A percentile compares a stretch with the other conserved stretches of the same genome.
Evolutionary conservation across 2,113 vertebrate species (phyloP).

Genomic region (Callorhinus ursinus): DNA sequence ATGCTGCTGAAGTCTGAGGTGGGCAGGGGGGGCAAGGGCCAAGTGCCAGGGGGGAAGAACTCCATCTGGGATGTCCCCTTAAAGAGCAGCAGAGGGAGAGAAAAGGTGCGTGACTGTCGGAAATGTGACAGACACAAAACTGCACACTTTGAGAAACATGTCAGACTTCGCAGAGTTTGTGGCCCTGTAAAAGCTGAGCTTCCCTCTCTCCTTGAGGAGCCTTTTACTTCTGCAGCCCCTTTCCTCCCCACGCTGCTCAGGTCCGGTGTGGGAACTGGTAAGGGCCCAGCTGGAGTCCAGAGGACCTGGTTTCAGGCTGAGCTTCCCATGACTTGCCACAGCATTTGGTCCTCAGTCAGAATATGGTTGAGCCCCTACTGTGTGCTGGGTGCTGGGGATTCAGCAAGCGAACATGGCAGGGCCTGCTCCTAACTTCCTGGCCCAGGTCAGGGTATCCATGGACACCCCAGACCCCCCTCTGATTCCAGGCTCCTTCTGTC

Average conservation of each 20-base stretch:
- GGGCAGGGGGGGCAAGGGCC: background rate
- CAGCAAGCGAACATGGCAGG: background rate
- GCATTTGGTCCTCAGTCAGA: background rate
- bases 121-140: background rate
- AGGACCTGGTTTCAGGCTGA: background rate
- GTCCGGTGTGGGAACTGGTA: background rate
- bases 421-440: background rate
- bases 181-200: background rate
- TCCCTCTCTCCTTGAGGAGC: constrained; percentile 3
- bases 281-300: background rate
- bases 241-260: background rate
- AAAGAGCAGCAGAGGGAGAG: background rate
- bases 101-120: background rate
- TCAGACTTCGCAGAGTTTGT: constrained; percentile 27
- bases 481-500: background rate
- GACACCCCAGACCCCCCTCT: background rate
- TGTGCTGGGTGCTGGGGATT: background rate
- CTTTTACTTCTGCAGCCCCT: background rate
- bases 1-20: background rate
- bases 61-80: background rate
- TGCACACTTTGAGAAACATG: background rate
- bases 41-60: background rate
- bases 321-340: background rate
- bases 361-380: background rate
- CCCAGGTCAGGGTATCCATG: background rate